These are phyloP conservation scores for Gallinago media DNA, from an alignment of 2,113 vertebrate genomes.

Conservation along the genomic window DNA sequence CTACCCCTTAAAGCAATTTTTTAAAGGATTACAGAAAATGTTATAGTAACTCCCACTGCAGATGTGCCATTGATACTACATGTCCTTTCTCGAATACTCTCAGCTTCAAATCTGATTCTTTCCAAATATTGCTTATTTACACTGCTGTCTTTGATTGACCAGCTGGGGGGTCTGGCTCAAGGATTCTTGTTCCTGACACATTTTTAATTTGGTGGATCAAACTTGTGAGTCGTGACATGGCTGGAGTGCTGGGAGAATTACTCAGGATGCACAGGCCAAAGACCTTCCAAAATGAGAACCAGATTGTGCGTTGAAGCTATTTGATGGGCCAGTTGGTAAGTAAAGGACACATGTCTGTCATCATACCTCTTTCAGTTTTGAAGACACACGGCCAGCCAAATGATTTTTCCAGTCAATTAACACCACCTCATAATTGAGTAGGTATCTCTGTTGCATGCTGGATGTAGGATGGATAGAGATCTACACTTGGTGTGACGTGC, in stretches of 20 bases:
- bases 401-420: constrained; percentile 46
- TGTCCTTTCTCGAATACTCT: background rate
- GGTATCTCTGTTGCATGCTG: background rate
- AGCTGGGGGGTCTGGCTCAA: background rate
- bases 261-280: background rate
- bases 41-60: background rate
- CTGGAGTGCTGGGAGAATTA: background rate
- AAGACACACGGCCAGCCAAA: background rate
- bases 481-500: background rate
- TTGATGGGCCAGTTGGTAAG: background rate
- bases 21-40: background rate
- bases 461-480: background rate
- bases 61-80: background rate
- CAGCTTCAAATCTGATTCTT: background rate
- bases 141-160: background rate
- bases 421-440: background rate
- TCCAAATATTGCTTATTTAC: background rate
- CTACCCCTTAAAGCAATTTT: background rate
- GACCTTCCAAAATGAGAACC: background rate
- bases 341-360: background rate
- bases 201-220: background rate
- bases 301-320: background rate
- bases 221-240: background rate
- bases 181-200: background rate
- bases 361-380: background rate